Percentiles rank a stretch among this genome's conserved stretches.
phyloP scores from a whole-genome alignment of 2,113 vertebrate species.

The Serilophus lunatus region DNA sequence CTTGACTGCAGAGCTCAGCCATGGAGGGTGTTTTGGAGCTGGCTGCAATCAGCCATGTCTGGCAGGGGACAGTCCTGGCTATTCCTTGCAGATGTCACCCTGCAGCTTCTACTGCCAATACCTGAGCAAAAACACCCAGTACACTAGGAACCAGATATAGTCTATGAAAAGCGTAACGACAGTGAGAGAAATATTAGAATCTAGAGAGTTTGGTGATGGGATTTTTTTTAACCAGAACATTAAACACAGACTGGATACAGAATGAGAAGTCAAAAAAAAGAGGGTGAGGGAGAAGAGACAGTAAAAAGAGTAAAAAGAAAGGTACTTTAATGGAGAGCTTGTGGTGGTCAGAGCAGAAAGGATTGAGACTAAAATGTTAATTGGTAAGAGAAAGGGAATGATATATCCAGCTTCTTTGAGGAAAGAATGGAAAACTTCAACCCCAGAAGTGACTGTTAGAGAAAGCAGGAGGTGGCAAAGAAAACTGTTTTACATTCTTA shows the following conservation, averaged over 20 bases:
- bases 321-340: background rate
- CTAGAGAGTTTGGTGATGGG: background rate
- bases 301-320: background rate
- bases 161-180: background rate
- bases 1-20: background rate
- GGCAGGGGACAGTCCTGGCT: background rate
- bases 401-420: background rate
- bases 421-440: background rate
- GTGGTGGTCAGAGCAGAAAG: background rate
- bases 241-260: background rate
- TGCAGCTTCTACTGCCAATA: fast-evolving
- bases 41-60: background rate
- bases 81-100: background rate
- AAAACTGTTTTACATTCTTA: conserved; percentile 2
- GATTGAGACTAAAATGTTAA: background rate
- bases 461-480: background rate
- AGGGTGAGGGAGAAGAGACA: background rate
- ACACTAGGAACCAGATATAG: background rate
- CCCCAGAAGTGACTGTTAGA: background rate
- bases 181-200: background rate
- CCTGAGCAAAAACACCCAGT: background rate
- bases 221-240: background rate
- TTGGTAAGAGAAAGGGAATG: background rate
- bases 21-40: background rate
- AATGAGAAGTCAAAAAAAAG: background rate